phyloP scores from a whole-genome alignment of 2,888 invertebrate species.

The Standfussiana lucernea region DNA sequence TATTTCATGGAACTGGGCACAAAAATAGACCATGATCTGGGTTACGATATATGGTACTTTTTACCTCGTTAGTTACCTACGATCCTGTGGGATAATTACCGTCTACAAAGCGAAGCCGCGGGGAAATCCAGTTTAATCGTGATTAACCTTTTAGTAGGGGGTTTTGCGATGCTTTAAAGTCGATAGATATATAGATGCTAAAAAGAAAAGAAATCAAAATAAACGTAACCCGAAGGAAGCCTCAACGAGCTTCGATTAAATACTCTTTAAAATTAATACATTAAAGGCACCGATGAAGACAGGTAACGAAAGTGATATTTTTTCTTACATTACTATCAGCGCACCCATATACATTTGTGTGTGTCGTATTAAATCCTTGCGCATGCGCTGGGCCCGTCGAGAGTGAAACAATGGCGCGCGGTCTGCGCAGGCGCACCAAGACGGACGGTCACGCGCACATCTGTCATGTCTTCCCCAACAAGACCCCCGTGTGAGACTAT shows the following conservation, averaged over 20 bases:
- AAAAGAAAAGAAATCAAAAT: not conserved
- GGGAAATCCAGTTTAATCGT: not conserved
- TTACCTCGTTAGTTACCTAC: not conserved
- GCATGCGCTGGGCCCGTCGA: slow-evolving; percentile 67
- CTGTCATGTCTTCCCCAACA: slow-evolving; percentile 72
- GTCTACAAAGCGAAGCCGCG: no score
- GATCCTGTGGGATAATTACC: not conserved
- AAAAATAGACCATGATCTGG: no score
- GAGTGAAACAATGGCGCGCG: slow-evolving; percentile 74
- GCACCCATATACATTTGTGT: slow-evolving; percentile 67
- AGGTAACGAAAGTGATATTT: slow-evolving; percentile 65
- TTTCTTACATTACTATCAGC: slow-evolving; percentile 67
- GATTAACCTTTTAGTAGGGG: not conserved
- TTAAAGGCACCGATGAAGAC: slow-evolving; percentile 39
- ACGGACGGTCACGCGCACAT: slow-evolving; percentile 77
- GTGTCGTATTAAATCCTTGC: slow-evolving; percentile 71
- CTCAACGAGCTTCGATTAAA: not conserved
- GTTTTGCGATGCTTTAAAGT: not conserved
- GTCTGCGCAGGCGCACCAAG: slow-evolving; percentile 56
- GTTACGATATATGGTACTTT: not conserved
- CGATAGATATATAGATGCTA: no score
- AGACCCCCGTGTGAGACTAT: slow-evolving; percentile 73
- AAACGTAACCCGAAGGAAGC: not conserved
- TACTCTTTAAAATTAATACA: slow-evolving; percentile 42
- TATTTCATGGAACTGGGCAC: not conserved